phyloP scores from a whole-genome alignment of 2,888 invertebrate genomes.

The Muscina levida region DNA sequence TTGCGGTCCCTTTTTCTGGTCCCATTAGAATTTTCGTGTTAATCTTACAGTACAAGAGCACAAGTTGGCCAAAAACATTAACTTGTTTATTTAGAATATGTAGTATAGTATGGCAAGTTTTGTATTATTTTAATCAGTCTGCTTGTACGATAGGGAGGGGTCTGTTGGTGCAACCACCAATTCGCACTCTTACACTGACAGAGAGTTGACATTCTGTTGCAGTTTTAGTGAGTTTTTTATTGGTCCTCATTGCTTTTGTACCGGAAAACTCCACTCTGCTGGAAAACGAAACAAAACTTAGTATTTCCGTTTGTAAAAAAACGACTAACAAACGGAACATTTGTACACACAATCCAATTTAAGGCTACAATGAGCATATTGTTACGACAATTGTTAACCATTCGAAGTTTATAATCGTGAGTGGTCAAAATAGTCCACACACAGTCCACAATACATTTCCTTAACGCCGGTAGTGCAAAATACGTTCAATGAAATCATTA shows the following conservation, averaged over 20 bases:
- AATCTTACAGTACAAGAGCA: conserved; percentile 24
- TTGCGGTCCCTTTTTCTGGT: conserved; percentile 39
- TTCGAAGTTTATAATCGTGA: conserved; percentile 16
- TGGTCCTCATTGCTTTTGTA: not conserved
- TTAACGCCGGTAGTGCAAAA: not conserved
- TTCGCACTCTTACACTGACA: too few species aligned
- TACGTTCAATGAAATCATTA: conserved; percentile 26
- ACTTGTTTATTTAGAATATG: conserved; percentile 31
- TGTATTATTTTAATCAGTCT: conserved; percentile 38
- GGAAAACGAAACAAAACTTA: conserved; percentile 1
- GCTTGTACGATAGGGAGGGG: not conserved
- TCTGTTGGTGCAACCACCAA: too few species aligned
- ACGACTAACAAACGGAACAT: not conserved
- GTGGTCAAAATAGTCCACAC: not conserved
- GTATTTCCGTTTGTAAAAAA: conserved; percentile 2
- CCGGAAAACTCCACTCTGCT: not conserved
- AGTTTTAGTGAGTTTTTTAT: not conserved
- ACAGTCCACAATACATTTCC: too few species aligned
- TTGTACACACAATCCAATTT: conserved; percentile 29
- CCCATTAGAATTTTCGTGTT: conserved; percentile 7
- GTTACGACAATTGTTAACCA: conserved; percentile 8
- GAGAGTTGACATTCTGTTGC: too few species aligned
- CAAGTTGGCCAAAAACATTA: conserved; percentile 5
- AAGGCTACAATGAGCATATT: conserved; percentile 22
- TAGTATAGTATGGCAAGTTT: conserved; percentile 7